Evolutionary conservation across 2,797 vertebrate species (phyloP).

Genomic region (Diplodus puntazzo): DNA sequence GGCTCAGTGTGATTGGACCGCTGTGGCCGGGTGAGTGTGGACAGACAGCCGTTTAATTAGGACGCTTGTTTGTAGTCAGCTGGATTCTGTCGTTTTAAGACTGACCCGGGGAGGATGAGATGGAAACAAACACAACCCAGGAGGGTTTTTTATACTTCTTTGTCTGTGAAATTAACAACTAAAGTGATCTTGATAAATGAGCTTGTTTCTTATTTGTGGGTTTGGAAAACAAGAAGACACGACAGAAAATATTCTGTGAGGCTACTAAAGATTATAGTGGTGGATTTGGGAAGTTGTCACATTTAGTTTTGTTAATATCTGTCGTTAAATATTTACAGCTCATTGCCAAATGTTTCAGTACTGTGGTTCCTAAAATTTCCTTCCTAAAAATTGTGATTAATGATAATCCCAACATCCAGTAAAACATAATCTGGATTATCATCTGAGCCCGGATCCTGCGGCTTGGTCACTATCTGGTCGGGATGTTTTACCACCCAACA

Average conservation of each 20-base stretch:
- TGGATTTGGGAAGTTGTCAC: no score
- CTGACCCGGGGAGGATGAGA: neutral
- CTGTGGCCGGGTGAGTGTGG: constrained; percentile 2
- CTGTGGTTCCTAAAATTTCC: constrained; percentile 1
- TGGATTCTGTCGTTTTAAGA: constrained; percentile 4
- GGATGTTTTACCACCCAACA: neutral
- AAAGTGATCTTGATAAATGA: neutral
- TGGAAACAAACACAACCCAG: neutral
- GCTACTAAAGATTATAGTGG: neutral
- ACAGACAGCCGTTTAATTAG: constrained; percentile 23
- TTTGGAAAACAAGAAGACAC: neutral
- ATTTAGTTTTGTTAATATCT: neutral
- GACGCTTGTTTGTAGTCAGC: constrained; percentile 2
- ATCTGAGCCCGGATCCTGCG: neutral
- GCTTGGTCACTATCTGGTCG: neutral
- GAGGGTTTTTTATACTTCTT: neutral
- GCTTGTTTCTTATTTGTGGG: neutral
- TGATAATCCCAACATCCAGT: constrained; percentile 20
- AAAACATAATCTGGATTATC: constrained; percentile 24
- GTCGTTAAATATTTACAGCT: neutral
- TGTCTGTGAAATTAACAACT: neutral
- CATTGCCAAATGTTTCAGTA: neutral
- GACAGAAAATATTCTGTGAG: no score
- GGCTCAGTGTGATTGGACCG: constrained; percentile 27
- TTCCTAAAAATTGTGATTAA: constrained; percentile 30